Conservation (phyloP, 1,140 invertebrate genomes). For the roundworm (Caenorhabditis elegans) region DNA sequence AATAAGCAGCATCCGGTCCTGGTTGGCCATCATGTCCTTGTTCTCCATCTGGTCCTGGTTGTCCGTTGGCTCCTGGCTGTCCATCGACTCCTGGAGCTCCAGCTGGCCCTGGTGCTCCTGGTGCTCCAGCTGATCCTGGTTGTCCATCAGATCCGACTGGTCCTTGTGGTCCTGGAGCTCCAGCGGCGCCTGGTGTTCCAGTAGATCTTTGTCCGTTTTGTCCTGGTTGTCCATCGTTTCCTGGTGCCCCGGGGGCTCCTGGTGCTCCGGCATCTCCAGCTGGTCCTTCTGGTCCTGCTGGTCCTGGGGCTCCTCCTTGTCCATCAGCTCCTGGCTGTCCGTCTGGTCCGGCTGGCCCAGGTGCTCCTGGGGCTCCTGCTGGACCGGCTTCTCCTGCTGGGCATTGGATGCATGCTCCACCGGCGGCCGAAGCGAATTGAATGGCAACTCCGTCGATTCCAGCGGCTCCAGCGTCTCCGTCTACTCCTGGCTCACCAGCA, state of each 20-base stretch:
- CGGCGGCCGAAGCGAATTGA: not conserved
- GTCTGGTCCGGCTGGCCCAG: slow-evolving; percentile 1
- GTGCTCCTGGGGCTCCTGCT: slow-evolving; percentile 13
- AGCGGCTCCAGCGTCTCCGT: slow-evolving; percentile 19
- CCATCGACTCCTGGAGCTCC: not conserved
- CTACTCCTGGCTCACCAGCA: slow-evolving; percentile 29
- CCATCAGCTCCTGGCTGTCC: not conserved
- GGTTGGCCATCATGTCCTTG: not conserved
- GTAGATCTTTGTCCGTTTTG: not conserved
- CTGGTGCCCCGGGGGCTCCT: not conserved
- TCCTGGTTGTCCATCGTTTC: not conserved
- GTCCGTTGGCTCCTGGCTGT: not conserved
- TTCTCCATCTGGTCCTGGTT: slow-evolving; percentile 10
- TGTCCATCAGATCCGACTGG: not conserved
- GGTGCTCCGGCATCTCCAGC: slow-evolving; percentile 15
- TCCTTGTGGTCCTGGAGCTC: slow-evolving; percentile 1
- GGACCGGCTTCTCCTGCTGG: slow-evolving; percentile 5
- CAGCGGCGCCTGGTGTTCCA: not conserved
- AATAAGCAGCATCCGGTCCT: slow-evolving; percentile 21
- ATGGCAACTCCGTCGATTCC: slow-evolving; percentile 30
- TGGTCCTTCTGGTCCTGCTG: not conserved
- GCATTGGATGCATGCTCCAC: not conserved
- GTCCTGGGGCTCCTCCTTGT: not conserved
- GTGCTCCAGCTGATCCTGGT: not conserved
- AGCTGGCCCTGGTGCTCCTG: not conserved